Percentiles rank a stretch among this genome's conserved stretches.
These are phyloP conservation scores for Hypolimnas misippus DNA, from an alignment of 2,888 invertebrate species.

Conservation along the genomic window DNA sequence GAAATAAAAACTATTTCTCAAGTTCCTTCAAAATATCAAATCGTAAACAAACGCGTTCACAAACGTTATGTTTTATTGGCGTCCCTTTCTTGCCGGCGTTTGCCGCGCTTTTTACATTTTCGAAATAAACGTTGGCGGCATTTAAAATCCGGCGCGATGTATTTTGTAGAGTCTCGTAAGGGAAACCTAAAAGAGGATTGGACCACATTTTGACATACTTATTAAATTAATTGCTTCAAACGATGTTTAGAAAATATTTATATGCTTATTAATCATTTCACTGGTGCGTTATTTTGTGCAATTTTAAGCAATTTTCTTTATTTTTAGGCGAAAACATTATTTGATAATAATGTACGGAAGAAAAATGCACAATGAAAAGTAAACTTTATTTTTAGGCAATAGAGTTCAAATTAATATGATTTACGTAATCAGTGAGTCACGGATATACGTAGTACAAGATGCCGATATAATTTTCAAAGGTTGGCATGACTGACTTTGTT, in stretches of 20 bases:
- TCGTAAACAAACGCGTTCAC: constrained; percentile 80
- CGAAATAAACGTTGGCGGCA: constrained; percentile 80
- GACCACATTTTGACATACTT: constrained; percentile 81
- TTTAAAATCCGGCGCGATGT: constrained; percentile 80
- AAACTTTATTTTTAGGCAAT: neutral
- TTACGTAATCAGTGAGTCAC: constrained; percentile 57
- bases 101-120: constrained; percentile 80
- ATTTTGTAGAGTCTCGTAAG: constrained; percentile 73
- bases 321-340: constrained; percentile 65
- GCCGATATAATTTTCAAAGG: constrained; percentile 53
- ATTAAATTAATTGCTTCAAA: constrained; percentile 62
- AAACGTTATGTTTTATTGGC: constrained; percentile 79
- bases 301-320: constrained; percentile 54
- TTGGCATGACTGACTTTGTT: constrained; percentile 65
- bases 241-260: constrained; percentile 56
- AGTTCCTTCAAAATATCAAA: constrained; percentile 71
- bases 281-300: constrained; percentile 31
- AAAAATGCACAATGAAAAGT: constrained; percentile 44
- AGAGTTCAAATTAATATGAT: constrained; percentile 52
- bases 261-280: constrained; percentile 41
- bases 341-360: constrained; percentile 73
- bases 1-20: constrained; percentile 79
- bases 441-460: constrained; percentile 81
- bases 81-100: constrained; percentile 78
- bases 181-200: constrained; percentile 69